Evolutionary conservation across 2,797 vertebrate genomes (phyloP).

Genomic region (Alosa sapidissima): DNA sequence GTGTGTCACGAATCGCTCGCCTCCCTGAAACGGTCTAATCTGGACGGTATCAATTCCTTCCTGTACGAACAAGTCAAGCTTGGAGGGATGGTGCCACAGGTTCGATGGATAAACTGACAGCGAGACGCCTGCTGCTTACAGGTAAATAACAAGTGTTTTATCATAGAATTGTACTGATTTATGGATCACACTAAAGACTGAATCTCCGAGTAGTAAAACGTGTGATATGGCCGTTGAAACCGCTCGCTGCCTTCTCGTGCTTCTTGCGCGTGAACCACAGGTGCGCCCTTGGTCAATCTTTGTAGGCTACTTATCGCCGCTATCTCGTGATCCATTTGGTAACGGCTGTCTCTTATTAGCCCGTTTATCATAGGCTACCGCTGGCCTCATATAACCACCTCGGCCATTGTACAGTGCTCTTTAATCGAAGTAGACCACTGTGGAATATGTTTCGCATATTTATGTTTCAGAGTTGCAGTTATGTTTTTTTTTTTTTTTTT

Average conservation of each 20-base stretch:
- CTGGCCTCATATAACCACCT: neutral
- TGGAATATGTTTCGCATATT: neutral
- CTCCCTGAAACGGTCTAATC: neutral
- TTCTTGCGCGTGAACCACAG: neutral
- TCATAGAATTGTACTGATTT: neutral
- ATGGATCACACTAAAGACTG: neutral
- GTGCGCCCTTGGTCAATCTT: slow-evolving; percentile 7
- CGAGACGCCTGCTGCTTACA: neutral
- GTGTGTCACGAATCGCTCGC: neutral
- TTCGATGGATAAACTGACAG: neutral
- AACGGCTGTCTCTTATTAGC: neutral
- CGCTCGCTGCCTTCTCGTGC: neutral
- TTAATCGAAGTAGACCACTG: neutral
- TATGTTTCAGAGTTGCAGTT: neutral
- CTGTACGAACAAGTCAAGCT: neutral
- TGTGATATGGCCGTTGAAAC: neutral
- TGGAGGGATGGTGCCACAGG: neutral
- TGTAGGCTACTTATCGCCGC: neutral
- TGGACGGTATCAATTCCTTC: neutral
- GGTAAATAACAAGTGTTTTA: neutral
- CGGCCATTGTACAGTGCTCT: neutral
- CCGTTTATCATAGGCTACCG: neutral
- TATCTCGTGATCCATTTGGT: neutral
- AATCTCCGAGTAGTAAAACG: neutral
- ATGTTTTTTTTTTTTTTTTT: neutral